Base-by-base conservation (phyloP, 2,888 invertebrate species). In the Bombyx huttoni region DNA sequence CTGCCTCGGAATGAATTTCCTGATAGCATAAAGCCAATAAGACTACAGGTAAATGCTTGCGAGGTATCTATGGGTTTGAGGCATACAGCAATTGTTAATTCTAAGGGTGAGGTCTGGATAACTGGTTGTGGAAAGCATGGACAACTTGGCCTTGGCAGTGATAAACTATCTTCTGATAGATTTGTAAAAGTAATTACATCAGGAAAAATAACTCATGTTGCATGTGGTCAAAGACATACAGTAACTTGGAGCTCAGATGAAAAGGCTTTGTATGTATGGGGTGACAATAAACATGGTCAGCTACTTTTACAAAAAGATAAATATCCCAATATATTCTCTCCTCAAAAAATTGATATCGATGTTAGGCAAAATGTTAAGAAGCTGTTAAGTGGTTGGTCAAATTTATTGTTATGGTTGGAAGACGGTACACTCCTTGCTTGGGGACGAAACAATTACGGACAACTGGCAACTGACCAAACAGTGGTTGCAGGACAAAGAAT, bases 231-330 rank as follows among this genome's bases (percentile, higher is more conserved):
- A 77, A 92, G 94, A 67, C 95, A 96, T 72, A 92, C 93, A 8
- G 73, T 94, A 46, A 92, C 91, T 40, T 89, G 89, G 89, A 76
- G 76, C 54, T 70, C 78, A 46, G 75, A 77, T 49, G 80, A 89
- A 54, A 92, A 92, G 63, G 91, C 89, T 53, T 83, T 92, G 54
- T 94, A 89, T 85, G 92, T 89, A 12, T 95, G 95, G 91, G 97
- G 97, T 34, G 94, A 94, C 65, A 96, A 96, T 68, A 95, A 93
- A 76, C 93, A 92, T 75, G 94, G 96, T 0, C 96, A 97, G 69
- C 78, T 95, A 51, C 91, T 94, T 10, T 67, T 91, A 9, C 90
- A 90, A 61, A 78, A 88, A 52, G 78, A 81, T 50, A 87, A 88
- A 58, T 88, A 87, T 55, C 77, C 74, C 56, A 90, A 82, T 68